These are phyloP conservation scores for Dunckerocampus dactyliophorus DNA, from an alignment of 2,113 vertebrate genomes.

Conservation along the genomic window DNA sequence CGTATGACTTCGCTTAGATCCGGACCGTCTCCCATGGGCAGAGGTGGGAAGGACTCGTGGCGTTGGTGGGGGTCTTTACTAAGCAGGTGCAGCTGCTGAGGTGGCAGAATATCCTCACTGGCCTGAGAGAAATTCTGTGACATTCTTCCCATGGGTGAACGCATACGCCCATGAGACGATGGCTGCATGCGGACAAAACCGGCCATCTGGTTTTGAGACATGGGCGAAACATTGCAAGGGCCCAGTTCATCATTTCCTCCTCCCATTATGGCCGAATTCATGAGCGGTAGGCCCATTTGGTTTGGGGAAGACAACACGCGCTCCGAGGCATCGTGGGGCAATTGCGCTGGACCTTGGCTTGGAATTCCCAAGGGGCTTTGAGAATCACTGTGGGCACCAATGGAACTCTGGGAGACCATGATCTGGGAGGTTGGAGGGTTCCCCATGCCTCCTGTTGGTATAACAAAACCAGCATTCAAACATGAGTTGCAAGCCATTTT, in stretches of 20 bases:
- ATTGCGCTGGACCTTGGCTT: slow-evolving; percentile 82
- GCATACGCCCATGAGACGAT: slow-evolving; percentile 74
- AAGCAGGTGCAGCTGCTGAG: slow-evolving; percentile 81
- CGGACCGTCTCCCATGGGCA: slow-evolving; percentile 81
- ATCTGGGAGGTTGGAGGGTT: slow-evolving; percentile 78
- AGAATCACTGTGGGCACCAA: slow-evolving; percentile 77
- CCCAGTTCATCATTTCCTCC: slow-evolving; percentile 77
- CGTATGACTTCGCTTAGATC: slow-evolving; percentile 96
- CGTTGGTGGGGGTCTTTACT: slow-evolving; percentile 77
- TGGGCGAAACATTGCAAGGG: slow-evolving; percentile 79
- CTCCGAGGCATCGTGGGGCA: slow-evolving; percentile 83
- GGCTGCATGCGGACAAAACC: slow-evolving; percentile 75
- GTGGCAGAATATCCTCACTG: slow-evolving; percentile 80
- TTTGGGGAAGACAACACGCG: slow-evolving; percentile 86
- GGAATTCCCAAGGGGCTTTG: slow-evolving; percentile 90
- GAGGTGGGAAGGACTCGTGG: slow-evolving; percentile 68
- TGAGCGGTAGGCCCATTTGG: slow-evolving; percentile 84
- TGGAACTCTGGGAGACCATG: slow-evolving; percentile 79
- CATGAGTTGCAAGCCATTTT: not conserved
- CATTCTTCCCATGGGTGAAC: slow-evolving; percentile 67
- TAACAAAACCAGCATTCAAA: not conserved
- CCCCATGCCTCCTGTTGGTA: slow-evolving; percentile 74
- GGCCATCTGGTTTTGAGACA: slow-evolving; percentile 79
- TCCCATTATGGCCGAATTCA: slow-evolving; percentile 80
- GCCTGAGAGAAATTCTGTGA: slow-evolving; percentile 75